Evolutionary conservation across 2,113 vertebrate species (phyloP).

Genomic region (Atlantisia rogersi): DNA sequence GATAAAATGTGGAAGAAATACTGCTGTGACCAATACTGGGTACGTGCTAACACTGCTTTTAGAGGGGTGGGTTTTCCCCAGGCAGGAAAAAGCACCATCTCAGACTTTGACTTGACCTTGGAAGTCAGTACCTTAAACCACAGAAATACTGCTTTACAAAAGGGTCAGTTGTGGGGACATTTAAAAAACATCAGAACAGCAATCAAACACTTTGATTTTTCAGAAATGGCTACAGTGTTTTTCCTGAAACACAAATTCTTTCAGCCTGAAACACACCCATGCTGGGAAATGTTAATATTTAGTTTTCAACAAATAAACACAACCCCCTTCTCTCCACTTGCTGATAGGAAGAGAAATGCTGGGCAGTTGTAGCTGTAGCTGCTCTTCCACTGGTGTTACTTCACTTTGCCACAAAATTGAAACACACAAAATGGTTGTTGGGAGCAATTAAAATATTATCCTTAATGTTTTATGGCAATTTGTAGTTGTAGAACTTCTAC

Average conservation of each 20-base stretch:
- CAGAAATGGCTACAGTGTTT: neutral
- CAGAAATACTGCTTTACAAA: neutral
- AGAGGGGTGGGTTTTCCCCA: neutral
- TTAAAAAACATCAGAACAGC: neutral
- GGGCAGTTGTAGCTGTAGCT: neutral
- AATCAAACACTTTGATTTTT: neutral
- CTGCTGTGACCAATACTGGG: neutral
- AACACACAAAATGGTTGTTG: fast-evolving
- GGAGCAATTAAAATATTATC: neutral
- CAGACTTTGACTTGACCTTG: neutral
- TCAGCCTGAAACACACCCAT: neutral
- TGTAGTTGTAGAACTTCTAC: neutral
- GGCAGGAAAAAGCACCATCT: neutral
- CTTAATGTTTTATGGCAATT: neutral
- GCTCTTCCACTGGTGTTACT: neutral
- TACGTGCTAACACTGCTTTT: neutral
- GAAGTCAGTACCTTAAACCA: neutral
- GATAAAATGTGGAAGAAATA: neutral
- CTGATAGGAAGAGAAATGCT: neutral
- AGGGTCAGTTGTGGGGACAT: neutral
- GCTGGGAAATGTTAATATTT: neutral
- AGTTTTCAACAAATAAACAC: neutral
- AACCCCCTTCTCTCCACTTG: neutral
- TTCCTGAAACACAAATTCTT: neutral
- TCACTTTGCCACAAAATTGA: neutral